Conservation (phyloP, 1,140 invertebrate genomes). For the Melipona quadrifasciata region DNA sequence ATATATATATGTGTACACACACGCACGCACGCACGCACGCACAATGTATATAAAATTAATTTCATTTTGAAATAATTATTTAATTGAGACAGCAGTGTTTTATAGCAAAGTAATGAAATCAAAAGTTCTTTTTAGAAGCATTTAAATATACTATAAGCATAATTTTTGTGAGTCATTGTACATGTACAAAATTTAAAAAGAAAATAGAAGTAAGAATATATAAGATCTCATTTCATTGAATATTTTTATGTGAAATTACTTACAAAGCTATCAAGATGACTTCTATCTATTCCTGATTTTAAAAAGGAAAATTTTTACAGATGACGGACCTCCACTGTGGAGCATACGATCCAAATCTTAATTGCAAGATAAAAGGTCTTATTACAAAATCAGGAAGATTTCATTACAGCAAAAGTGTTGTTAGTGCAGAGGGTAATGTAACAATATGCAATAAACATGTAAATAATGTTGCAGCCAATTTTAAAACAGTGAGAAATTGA, state of each 20-base stretch:
- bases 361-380: conserved; percentile 73
- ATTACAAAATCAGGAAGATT: conserved; percentile 75
- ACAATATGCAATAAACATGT: conserved; percentile 69
- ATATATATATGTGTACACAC: no score
- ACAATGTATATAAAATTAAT: not conserved
- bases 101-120: no score
- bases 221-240: not conserved
- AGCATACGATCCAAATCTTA: conserved; percentile 79
- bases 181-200: not conserved
- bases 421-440: conserved; percentile 68
- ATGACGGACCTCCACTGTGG: conserved; percentile 78
- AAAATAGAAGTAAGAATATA: conserved; percentile 14
- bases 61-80: not conserved
- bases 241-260: not conserved
- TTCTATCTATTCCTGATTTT: conserved; percentile 3
- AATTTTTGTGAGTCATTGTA: no score
- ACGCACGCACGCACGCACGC: no score
- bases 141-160: no score
- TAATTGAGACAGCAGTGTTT: no score
- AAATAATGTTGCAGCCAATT: not conserved
- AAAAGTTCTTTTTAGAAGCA: no score
- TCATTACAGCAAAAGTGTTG: conserved; percentile 74
- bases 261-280: not conserved
- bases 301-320: conserved; percentile 54
- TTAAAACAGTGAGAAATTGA: conserved; percentile 36